phyloP scores from a whole-genome alignment of 2,888 invertebrate genomes.

The Myathropa florea region DNA sequence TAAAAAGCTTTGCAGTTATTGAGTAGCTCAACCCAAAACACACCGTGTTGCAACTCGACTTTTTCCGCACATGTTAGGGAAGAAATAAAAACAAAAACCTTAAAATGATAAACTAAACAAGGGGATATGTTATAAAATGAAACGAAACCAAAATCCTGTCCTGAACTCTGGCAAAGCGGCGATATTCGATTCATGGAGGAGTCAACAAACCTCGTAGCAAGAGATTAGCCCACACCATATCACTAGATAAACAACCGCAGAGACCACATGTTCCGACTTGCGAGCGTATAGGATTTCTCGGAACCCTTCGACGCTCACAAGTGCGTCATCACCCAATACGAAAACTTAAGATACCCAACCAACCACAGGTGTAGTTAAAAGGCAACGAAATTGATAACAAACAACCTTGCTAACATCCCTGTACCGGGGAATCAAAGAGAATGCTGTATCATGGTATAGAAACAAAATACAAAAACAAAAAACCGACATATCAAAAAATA shows the following conservation, averaged over 20 bases:
- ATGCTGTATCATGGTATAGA: background rate
- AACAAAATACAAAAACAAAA: slow-evolving; percentile 15
- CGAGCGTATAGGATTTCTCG: background rate
- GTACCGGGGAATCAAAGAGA: background rate
- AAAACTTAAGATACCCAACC: background rate
- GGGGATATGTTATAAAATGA: slow-evolving; percentile 9
- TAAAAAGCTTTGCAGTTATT: slow-evolving; percentile 27
- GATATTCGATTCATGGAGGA: background rate
- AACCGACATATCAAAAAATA: slow-evolving; percentile 1
- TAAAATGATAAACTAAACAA: slow-evolving; percentile 13
- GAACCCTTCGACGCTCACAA: background rate
- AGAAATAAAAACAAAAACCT: slow-evolving; percentile 31
- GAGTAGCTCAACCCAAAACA: slow-evolving; percentile 33
- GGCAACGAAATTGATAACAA: background rate
- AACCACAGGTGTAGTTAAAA: background rate
- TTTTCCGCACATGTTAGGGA: slow-evolving; percentile 27
- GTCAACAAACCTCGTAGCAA: background rate
- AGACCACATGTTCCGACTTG: background rate
- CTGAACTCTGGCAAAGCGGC: background rate
- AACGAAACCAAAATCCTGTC: slow-evolving; percentile 8
- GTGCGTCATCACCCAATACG: slow-evolving; percentile 4
- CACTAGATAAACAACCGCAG: background rate
- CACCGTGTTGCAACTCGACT: slow-evolving; percentile 37
- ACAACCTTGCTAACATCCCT: slow-evolving; percentile 37
- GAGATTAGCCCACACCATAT: background rate